Evolutionary conservation across 2,888 invertebrate species (phyloP).

Genomic region (Heliconius sara): DNA sequence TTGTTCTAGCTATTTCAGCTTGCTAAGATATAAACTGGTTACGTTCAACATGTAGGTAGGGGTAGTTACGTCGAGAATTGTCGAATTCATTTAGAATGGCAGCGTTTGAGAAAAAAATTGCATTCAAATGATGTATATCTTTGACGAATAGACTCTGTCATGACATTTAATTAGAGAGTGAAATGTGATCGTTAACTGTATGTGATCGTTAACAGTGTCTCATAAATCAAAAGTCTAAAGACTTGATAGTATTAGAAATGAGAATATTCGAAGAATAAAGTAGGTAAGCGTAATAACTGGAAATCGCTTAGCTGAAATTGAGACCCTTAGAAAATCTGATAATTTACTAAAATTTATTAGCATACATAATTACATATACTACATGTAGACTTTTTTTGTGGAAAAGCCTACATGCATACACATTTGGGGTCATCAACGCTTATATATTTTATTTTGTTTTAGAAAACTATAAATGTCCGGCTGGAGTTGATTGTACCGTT

Average conservation of each 20-base stretch:
- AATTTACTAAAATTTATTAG: no score
- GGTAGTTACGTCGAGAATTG: not conserved
- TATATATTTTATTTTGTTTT: constrained; percentile 29
- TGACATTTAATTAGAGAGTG: not conserved
- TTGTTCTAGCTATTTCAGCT: not conserved
- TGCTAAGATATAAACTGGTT: not conserved
- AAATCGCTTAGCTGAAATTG: no score
- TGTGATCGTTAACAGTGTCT: no score
- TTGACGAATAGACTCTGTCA: not conserved
- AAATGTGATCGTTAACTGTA: not conserved
- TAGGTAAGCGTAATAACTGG: no score
- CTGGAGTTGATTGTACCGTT: constrained; percentile 78
- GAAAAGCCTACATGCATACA: not conserved
- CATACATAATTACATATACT: no score
- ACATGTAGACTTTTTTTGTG: no score
- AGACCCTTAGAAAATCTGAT: no score
- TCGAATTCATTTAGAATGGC: not conserved
- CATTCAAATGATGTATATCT: not conserved
- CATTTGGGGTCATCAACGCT: not conserved
- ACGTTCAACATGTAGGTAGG: not conserved
- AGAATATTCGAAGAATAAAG: no score
- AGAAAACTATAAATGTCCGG: constrained; percentile 67
- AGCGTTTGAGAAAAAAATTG: not conserved
- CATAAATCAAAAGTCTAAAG: no score
- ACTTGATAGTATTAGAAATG: no score